Conservation (phyloP, 1,140 invertebrate species). For the Pseudomyrmex gracilis region DNA sequence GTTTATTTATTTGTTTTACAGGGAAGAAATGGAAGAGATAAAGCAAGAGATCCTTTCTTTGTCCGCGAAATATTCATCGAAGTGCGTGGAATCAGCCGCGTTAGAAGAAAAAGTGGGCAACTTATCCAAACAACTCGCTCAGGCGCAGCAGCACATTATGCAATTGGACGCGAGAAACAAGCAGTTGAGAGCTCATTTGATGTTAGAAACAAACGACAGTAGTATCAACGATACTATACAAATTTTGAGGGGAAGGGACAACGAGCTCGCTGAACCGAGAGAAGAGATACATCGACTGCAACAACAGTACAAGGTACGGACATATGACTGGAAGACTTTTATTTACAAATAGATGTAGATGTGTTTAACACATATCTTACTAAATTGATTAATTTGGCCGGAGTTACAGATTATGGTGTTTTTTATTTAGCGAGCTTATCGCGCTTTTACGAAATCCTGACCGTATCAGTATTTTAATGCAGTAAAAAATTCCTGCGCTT, state of each 20-base stretch:
- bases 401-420: slow-evolving; percentile 79
- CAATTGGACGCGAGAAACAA: slow-evolving; percentile 92
- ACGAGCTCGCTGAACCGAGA: slow-evolving; percentile 82
- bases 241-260: slow-evolving; percentile 81
- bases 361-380: slow-evolving; percentile 78
- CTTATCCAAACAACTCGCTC: slow-evolving; percentile 91
- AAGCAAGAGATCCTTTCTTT: slow-evolving; percentile 94
- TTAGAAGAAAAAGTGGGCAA: slow-evolving; percentile 93
- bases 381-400: slow-evolving; percentile 79
- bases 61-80: slow-evolving; percentile 95
- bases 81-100: slow-evolving; percentile 95
- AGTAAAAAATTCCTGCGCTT: slow-evolving; percentile 49
- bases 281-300: slow-evolving; percentile 84
- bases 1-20: slow-evolving; percentile 74
- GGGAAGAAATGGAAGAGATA: slow-evolving; percentile 93
- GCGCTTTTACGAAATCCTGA: slow-evolving; percentile 17
- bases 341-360: slow-evolving; percentile 68
- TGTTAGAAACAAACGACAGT: slow-evolving; percentile 86
- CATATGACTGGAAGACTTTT: not conserved
- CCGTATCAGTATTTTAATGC: not conserved
- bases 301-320: slow-evolving; percentile 82
- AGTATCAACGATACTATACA: slow-evolving; percentile 80
- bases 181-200: slow-evolving; percentile 90
- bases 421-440: slow-evolving; percentile 61
- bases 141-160: slow-evolving; percentile 92